phyloP scores from a whole-genome alignment of 2,113 vertebrate species.

The Eretmochelys imbricata region DNA sequence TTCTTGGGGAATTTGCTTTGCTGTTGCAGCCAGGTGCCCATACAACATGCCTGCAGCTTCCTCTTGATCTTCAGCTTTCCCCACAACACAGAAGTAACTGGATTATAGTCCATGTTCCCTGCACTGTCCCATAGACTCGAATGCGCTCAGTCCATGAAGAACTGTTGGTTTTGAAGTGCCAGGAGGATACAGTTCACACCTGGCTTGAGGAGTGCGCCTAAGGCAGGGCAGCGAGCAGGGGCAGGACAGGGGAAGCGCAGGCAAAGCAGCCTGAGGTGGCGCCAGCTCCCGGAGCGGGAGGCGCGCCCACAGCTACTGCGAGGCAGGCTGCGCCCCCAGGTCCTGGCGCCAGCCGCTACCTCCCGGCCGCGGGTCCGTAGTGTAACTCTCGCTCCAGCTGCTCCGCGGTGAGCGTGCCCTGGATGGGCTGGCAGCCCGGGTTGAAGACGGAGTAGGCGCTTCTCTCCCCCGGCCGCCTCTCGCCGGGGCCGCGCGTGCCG shows the following conservation, averaged over 20 bases:
- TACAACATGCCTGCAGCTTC: not conserved
- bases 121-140: not conserved
- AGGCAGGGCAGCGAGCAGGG: not conserved
- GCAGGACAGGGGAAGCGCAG: not conserved
- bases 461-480: conserved; percentile 83
- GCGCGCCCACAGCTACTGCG: not conserved
- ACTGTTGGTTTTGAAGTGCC: not conserved
- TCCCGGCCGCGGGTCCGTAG: conserved; percentile 76
- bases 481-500: conserved; percentile 82
- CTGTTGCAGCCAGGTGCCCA: not conserved
- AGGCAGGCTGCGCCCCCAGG: too few species aligned
- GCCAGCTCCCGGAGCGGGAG: not conserved
- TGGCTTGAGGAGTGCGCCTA: not conserved
- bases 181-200: not conserved
- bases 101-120: not conserved
- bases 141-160: too few species aligned
- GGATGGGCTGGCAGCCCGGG: conserved; percentile 89
- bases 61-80: not conserved
- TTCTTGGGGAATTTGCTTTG: not conserved
- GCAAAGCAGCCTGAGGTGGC: not conserved
- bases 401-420: conserved; percentile 91
- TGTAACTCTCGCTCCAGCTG: conserved; percentile 93
- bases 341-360: not conserved
- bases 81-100: not conserved
- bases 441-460: conserved; percentile 98